Evolutionary conservation across 2,797 vertebrate genomes (phyloP).

Genomic region (Acropternis orthonyx): DNA sequence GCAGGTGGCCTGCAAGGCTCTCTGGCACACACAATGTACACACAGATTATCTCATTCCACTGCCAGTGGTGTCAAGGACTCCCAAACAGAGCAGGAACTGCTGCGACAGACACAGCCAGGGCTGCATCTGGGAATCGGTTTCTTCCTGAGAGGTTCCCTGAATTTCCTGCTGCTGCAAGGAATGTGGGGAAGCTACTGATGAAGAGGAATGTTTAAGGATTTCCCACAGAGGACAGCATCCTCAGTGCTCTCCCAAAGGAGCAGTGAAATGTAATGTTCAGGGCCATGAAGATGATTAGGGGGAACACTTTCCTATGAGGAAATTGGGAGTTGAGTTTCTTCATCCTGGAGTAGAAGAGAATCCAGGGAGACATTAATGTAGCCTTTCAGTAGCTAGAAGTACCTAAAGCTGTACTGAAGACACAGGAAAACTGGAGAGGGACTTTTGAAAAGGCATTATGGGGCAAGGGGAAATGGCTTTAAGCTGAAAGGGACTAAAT

Average conservation of each 20-base stretch:
- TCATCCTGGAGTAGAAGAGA: neutral
- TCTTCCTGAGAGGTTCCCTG: neutral
- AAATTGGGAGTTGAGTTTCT: neutral
- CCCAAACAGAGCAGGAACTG: neutral
- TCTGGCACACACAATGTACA: neutral
- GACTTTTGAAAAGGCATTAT: neutral
- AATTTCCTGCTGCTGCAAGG: neutral
- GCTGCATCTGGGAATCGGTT: neutral
- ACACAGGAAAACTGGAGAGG: neutral
- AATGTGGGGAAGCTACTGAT: neutral
- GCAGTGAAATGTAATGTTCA: neutral
- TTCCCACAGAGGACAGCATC: rapidly evolving
- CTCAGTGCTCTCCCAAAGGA: neutral
- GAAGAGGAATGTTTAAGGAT: neutral
- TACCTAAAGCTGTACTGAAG: neutral
- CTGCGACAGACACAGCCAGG: neutral
- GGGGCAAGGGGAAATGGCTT: neutral
- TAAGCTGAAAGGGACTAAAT: neutral
- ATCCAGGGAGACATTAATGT: neutral
- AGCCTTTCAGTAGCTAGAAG: neutral
- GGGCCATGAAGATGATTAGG: neutral
- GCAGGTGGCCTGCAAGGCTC: neutral
- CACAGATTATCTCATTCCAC: neutral
- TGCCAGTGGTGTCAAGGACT: neutral
- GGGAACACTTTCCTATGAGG: neutral